phyloP scores from a whole-genome alignment of 2,888 invertebrate genomes.

The Dryadula phaetusa region DNA sequence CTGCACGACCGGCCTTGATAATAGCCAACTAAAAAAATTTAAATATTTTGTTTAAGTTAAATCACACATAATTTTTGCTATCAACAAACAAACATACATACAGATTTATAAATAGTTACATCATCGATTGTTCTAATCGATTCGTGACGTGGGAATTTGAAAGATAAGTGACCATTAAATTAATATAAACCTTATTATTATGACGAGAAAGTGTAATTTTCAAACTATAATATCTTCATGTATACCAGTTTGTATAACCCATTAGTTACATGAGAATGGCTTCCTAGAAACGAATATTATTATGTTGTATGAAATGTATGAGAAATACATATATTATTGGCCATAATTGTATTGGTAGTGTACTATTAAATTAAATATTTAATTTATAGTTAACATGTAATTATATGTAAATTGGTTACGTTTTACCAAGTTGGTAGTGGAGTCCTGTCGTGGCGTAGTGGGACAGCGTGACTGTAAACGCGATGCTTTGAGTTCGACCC shows the following conservation, averaged over 20 bases:
- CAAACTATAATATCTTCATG: not conserved
- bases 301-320: slow-evolving; percentile 15
- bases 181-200: slow-evolving; percentile 14
- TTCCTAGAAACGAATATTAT: slow-evolving; percentile 22
- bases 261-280: slow-evolving; percentile 15
- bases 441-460: too few relatives aligned
- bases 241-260: slow-evolving; percentile 11
- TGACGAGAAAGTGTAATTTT: not conserved
- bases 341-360: slow-evolving; percentile 7
- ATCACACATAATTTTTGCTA: not conserved
- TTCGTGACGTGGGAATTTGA: slow-evolving; percentile 38
- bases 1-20: too few relatives aligned
- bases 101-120: slow-evolving; percentile 26
- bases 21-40: too few relatives aligned
- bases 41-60: too few relatives aligned
- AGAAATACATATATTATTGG: slow-evolving; percentile 14
- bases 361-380: slow-evolving; percentile 9
- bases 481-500: too few relatives aligned
- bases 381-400: not conserved
- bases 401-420: slow-evolving; percentile 4
- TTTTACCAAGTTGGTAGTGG: too few relatives aligned
- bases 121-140: slow-evolving; percentile 40
- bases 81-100: slow-evolving; percentile 7
- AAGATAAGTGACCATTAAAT: slow-evolving; percentile 2
- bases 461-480: too few relatives aligned